A percentile compares a stretch with the other conserved stretches of the same genome.
These are phyloP conservation scores for Ageneiosus marmoratus DNA, from an alignment of 2,113 vertebrate species.

Conservation along the genomic window DNA sequence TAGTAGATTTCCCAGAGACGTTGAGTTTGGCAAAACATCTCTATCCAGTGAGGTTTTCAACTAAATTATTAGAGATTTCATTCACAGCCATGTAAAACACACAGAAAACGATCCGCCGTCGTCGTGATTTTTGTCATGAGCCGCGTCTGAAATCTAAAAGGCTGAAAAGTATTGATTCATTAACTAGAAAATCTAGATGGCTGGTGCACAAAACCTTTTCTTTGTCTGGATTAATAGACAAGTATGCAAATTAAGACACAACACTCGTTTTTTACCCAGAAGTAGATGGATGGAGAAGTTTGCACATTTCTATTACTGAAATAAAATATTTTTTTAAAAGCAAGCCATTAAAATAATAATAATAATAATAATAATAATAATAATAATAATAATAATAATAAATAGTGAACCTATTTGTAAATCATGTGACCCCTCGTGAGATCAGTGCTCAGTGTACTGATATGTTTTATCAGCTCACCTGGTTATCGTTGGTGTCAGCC, in stretches of 20 bases:
- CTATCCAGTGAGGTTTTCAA: too few relatives aligned
- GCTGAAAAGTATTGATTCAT: not conserved
- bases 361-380: not conserved
- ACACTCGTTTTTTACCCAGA: not conserved
- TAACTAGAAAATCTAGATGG: not conserved
- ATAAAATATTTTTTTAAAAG: too few relatives aligned
- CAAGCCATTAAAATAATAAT: not conserved
- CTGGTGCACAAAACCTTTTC: not conserved
- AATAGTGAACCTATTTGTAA: not conserved
- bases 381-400: not conserved
- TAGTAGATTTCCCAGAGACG: too few relatives aligned
- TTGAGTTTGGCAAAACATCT: too few relatives aligned
- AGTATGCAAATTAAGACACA: not conserved
- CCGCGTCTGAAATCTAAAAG: not conserved
- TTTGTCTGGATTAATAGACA: not conserved
- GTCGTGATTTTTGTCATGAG: too few relatives aligned
- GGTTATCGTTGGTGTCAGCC: constrained; percentile 46
- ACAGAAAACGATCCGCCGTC: too few relatives aligned
- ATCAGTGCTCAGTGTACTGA: not conserved
- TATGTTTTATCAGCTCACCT: constrained; percentile 4
- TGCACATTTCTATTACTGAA: not conserved
- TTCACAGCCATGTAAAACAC: too few relatives aligned
- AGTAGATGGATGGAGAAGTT: not conserved
- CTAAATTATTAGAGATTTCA: too few relatives aligned
- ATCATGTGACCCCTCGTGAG: not conserved